Evolutionary conservation across 2,797 vertebrate species (phyloP), one percentile per base, ranked within the genome.

Genomic region (Astyanax mexicanus): DNA sequence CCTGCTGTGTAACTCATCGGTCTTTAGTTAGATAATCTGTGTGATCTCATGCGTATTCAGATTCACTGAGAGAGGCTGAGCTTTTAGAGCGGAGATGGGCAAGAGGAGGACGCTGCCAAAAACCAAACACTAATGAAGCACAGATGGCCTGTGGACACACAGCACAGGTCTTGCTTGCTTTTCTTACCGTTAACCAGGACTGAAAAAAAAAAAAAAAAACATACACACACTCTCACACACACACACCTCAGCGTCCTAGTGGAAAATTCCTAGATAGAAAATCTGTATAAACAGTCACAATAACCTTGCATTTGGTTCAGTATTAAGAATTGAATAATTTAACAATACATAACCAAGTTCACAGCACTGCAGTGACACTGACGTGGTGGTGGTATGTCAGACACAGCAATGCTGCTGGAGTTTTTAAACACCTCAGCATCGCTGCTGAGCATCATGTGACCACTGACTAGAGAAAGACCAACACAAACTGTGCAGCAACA

Each of bases 141-240:
- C 76, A 76, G 64, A 79, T 76, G 80, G 73, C 27, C 69, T 69
- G 21, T 38, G 45, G 19, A 73, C 47, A 69, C 69, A 54, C 60
- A 73, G 27, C 32, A 58, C n/a, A 58, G 51, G 58, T 69, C 5
- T 64, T 27, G 15, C 49, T 69, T 27, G 15, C 49, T 69, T 69
- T 11, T 35, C 19, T 27, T 32, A 54, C 35, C 15, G 29, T 80
- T 52, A 76, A 69, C 29, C 37, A 64, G 0, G 4, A 78, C 51
- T 49, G 35, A 62, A 27, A 57, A 69, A 42, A 69, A 40, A 51
- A 38, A 25, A n/a, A n/a, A 57, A 42, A 44, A 55, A 60, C 17
- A 51, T 38, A 25, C 21, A 69, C 6, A 60, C 69, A 60, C 23
- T 69, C 51, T 69, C 67, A 45, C 15, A 67, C 11, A 72, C 68